Percentiles rank a stretch among this genome's conserved stretches.
These are phyloP conservation scores for Orientallactaga sibirica DNA, from an alignment of 2,797 vertebrate genomes.

Conservation along the genomic window DNA sequence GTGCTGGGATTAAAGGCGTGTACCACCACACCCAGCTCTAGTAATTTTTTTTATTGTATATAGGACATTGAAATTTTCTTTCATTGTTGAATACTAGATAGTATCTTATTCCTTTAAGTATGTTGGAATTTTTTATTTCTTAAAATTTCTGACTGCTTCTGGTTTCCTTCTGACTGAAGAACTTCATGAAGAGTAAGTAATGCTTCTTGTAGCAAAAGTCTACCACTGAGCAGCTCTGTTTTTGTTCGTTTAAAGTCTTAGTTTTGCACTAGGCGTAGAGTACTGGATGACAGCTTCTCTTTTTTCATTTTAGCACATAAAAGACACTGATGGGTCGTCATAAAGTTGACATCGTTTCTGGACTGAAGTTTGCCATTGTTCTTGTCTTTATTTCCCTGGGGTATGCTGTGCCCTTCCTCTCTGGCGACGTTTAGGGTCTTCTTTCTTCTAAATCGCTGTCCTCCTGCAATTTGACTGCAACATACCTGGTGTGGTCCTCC, in stretches of 20 bases:
- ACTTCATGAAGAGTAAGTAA: background rate
- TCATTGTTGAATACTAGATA: too few relatives aligned
- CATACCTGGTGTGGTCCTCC: background rate
- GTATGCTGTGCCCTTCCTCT: background rate
- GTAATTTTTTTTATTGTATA: too few relatives aligned
- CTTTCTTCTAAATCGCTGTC: background rate
- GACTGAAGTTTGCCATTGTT: background rate
- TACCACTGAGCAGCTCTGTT: background rate
- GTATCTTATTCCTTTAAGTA: too few relatives aligned
- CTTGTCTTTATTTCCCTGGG: background rate
- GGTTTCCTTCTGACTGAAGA: background rate
- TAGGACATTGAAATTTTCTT: too few relatives aligned
- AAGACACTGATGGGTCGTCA: background rate
- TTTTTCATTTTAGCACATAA: background rate
- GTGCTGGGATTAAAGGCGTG: too few relatives aligned
- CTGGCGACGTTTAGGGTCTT: background rate
- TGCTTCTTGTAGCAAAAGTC: background rate
- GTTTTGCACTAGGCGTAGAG: background rate
- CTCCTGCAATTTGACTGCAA: background rate
- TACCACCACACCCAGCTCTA: too few relatives aligned
- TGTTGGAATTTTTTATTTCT: background rate
- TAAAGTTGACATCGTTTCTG: background rate
- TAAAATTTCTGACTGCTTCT: background rate
- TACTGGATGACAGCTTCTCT: background rate
- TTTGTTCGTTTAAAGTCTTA: slow-evolving; percentile 2